These are phyloP conservation scores for Samia ricini DNA, from an alignment of 1,140 invertebrate genomes.

Conservation along the genomic window DNA sequence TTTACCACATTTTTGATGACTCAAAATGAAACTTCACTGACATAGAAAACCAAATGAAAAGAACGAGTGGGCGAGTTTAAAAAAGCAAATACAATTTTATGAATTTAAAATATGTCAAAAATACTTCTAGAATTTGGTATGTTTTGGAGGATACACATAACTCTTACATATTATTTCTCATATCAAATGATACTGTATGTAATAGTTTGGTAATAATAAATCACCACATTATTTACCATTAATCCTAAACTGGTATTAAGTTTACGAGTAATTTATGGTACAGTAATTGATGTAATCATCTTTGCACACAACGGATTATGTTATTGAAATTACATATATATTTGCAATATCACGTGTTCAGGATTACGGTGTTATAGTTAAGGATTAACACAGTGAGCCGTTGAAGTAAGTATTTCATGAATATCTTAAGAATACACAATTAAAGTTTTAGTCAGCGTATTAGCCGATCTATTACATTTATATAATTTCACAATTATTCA, in stretches of 20 bases:
- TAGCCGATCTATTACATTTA: no score
- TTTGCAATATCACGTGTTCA: slow-evolving; percentile 13
- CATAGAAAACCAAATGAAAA: no score
- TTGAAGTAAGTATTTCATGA: neutral
- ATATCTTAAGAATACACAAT: neutral
- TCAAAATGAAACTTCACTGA: no score
- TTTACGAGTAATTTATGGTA: slow-evolving; percentile 1
- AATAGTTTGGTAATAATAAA: neutral
- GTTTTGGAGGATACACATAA: no score
- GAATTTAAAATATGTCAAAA: no score
- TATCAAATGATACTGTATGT: no score
- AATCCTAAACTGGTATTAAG: slow-evolving; percentile 7
- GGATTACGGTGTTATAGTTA: neutral
- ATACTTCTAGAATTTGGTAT: no score
- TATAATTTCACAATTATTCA: no score
- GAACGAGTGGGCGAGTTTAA: no score
- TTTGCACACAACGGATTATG: slow-evolving; percentile 10
- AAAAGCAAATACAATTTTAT: no score
- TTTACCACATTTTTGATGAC: no score
- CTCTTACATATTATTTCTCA: no score
- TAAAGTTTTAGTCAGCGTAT: neutral
- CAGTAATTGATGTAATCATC: slow-evolving; percentile 16
- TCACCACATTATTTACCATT: neutral
- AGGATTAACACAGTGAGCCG: neutral
- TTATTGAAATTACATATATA: slow-evolving; percentile 18